These are phyloP conservation scores for Yponomeuta sedellus DNA, from an alignment of 2,888 invertebrate genomes.

Conservation along the genomic window DNA sequence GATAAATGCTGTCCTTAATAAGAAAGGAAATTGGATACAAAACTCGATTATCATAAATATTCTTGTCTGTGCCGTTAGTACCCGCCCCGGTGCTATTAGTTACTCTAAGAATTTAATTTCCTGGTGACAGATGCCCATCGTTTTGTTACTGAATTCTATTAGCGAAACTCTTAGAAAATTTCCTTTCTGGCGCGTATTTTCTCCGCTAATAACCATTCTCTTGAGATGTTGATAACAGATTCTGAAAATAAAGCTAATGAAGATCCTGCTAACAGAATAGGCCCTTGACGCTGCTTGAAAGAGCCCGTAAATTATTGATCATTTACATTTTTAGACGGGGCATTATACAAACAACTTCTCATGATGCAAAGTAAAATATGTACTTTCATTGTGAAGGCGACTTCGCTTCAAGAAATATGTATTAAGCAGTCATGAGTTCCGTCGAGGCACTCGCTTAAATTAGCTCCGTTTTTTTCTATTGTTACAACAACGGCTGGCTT, in stretches of 20 bases:
- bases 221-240: background rate
- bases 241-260: background rate
- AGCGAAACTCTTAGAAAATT: background rate
- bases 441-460: constrained; percentile 5
- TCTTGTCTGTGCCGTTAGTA: constrained; percentile 29
- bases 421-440: constrained; percentile 1
- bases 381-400: background rate
- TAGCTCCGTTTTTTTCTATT: background rate
- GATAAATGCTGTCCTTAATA: constrained; percentile 38
- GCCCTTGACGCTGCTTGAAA: background rate
- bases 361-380: background rate
- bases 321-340: background rate
- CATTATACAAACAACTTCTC: constrained; percentile 1
- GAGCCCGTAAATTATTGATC: background rate
- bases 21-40: constrained; percentile 57
- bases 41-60: constrained; percentile 55
- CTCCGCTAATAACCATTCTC: background rate
- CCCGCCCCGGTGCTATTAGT: constrained; percentile 19
- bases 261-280: background rate
- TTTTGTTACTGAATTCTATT: constrained; percentile 12
- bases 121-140: constrained; percentile 5
- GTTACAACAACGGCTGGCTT: background rate
- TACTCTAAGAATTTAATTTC: constrained; percentile 8
- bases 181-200: background rate
- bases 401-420: background rate